Base-by-base conservation (phyloP, 1,140 invertebrate genomes). In the Drosophila pseudoobscura region DNA sequence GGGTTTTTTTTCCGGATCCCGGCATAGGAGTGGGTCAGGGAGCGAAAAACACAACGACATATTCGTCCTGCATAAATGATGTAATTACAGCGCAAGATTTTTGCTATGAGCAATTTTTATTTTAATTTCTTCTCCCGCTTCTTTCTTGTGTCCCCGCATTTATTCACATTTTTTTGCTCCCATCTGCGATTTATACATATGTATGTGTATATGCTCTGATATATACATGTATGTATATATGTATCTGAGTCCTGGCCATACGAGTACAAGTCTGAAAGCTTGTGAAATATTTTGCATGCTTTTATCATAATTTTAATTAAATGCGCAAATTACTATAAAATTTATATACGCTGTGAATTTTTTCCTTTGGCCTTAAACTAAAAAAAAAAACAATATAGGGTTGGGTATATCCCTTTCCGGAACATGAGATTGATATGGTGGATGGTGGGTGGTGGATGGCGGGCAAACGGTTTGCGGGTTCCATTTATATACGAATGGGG, bases 1-100 rank as follows among this genome's bases (percentile, higher is more conserved):
- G 9, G 49, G 31, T 53, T 45, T 72, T 45, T 72, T 9, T 35
- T 0, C 31, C 31, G 31, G 8, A 9, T 35, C 31, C 31, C 9
- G 8, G 31, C 8, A 39, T 39, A 39, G 11, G 35, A 13, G 5
- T 39, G 35, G 24, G 41, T 70, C 44, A 22, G 44, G 50, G 3
- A 65, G 57, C 55, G 41, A 64, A 70, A 61, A 87, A 82, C 83
- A 87, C 75, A 87, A 88, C 78, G 83, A 88, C 83, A 88, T 88
- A 88, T 88, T 88, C 84, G 83, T 88, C 83, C 83, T 88, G 83
- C 83, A 88, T 88, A 88, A 88, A 88, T 88, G 83, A 88, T 88
- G 83, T 88, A 88, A 88, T 88, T 88, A 88, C 83, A 88, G 83
- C 83, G 78, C 83, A 88, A 88, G 83, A 88, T 88, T 88, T 88